phyloP scores from a whole-genome alignment of 2,797 vertebrate species.

The Carcharodon carcharias region DNA sequence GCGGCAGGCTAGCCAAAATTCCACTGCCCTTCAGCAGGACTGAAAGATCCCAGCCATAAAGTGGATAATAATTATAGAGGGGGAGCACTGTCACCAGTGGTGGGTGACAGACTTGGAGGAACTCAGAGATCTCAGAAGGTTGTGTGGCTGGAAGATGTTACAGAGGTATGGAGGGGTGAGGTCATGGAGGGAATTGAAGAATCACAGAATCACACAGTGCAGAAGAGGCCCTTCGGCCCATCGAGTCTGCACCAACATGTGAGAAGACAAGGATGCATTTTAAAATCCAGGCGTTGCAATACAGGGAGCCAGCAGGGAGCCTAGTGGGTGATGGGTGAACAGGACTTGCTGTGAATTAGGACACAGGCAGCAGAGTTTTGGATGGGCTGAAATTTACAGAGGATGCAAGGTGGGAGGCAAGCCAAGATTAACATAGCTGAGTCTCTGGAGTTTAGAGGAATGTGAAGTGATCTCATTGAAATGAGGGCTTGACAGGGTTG shows the following conservation, averaged over 20 bases:
- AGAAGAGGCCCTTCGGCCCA: too few relatives aligned
- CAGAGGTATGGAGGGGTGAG: not conserved
- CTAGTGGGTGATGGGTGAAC: not conserved
- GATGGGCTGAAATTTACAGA: not conserved
- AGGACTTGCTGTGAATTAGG: not conserved
- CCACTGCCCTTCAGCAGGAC: too few relatives aligned
- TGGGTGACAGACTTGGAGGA: not conserved
- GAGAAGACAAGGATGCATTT: not conserved
- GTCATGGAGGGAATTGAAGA: not conserved
- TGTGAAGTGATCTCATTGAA: not conserved
- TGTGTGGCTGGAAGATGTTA: not conserved
- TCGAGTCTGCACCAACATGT: too few relatives aligned
- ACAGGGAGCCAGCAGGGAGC: not conserved
- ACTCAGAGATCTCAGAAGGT: not conserved
- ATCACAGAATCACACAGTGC: too few relatives aligned
- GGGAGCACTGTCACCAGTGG: not conserved
- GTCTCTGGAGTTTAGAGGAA: not conserved
- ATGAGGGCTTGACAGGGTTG: not conserved
- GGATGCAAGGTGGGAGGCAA: not conserved
- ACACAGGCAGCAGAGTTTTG: not conserved
- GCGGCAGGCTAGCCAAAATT: too few relatives aligned
- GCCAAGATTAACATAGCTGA: not conserved
- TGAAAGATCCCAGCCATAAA: not conserved
- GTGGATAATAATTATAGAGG: not conserved
- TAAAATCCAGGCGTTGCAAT: not conserved